These are phyloP conservation scores for Synanthedon tipuliformis DNA, from an alignment of 2,888 invertebrate genomes.

Conservation along the genomic window DNA sequence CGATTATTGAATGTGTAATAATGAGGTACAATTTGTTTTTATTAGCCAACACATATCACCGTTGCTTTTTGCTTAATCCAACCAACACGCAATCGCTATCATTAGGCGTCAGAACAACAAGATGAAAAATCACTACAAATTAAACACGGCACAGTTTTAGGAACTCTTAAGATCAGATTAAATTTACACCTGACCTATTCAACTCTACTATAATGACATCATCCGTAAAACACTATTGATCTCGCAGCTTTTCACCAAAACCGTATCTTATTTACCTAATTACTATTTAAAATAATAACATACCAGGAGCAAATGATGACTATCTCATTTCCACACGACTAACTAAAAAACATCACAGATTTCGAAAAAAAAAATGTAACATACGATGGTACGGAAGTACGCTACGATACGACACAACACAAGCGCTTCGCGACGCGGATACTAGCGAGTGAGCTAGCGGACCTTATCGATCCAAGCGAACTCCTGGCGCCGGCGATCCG, in stretches of 20 bases:
- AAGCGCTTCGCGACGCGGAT: constrained; percentile 44
- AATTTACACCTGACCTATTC: constrained; percentile 7
- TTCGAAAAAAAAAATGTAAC: constrained; percentile 17
- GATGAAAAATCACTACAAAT: too few species aligned
- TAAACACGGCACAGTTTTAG: too few species aligned
- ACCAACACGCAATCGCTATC: too few species aligned
- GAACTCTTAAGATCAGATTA: too few species aligned
- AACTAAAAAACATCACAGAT: constrained; percentile 20
- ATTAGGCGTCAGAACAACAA: too few species aligned
- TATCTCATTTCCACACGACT: constrained; percentile 56
- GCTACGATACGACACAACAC: constrained; percentile 18
- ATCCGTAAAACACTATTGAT: constrained; percentile 42
- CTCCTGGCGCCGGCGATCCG: constrained; percentile 65
- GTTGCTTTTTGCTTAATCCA: too few species aligned
- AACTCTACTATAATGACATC: constrained; percentile 33
- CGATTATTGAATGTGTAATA: too few species aligned
- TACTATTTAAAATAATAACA: constrained; percentile 15
- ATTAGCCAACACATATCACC: too few species aligned
- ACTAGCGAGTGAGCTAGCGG: constrained; percentile 41
- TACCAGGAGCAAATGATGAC: constrained; percentile 36
- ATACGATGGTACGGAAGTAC: constrained; percentile 25
- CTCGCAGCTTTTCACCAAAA: constrained; percentile 12
- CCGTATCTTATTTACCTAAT: background rate
- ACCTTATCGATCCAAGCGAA: constrained; percentile 53
- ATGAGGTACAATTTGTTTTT: too few species aligned